A percentile compares a stretch with the other conserved stretches of the same genome.
Conservation (phyloP, 1,140 invertebrate species). For the Vanessa tameamea region DNA sequence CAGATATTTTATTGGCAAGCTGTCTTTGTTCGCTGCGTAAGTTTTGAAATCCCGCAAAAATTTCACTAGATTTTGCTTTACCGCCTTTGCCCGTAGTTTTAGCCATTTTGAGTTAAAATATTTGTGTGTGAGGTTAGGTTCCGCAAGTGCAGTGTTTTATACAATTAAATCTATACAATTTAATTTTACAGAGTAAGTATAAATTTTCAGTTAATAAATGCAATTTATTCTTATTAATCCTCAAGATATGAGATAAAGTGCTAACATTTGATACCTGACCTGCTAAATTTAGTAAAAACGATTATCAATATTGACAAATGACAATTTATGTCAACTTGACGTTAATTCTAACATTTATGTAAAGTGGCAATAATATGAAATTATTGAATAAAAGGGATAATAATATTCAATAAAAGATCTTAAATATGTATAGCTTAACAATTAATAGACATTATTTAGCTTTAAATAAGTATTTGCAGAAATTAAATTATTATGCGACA, state of each 20-base stretch:
- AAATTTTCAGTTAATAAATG: background rate
- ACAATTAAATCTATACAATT: background rate
- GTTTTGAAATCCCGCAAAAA: slow-evolving; percentile 92
- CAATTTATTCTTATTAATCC: background rate
- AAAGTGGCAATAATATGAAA: no score
- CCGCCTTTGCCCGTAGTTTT: slow-evolving; percentile 50
- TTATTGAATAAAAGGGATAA: no score
- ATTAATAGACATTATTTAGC: no score
- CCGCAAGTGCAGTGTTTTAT: background rate
- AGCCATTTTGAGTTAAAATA: slow-evolving; percentile 36
- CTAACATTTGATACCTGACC: slow-evolving; percentile 9
- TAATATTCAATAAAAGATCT: no score
- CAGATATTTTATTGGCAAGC: slow-evolving; percentile 92
- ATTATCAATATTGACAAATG: background rate
- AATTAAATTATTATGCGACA: no score
- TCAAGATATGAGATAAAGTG: background rate
- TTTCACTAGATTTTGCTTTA: slow-evolving; percentile 84
- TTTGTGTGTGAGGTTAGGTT: background rate
- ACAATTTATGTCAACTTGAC: background rate
- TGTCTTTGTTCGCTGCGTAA: slow-evolving; percentile 93
- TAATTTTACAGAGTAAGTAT: background rate
- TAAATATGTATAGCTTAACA: no score
- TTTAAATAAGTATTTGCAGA: no score
- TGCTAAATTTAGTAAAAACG: background rate
- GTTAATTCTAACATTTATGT: no score